Evolutionary conservation across 2,888 invertebrate species (phyloP).

Genomic region (Ochropacha duplaris): DNA sequence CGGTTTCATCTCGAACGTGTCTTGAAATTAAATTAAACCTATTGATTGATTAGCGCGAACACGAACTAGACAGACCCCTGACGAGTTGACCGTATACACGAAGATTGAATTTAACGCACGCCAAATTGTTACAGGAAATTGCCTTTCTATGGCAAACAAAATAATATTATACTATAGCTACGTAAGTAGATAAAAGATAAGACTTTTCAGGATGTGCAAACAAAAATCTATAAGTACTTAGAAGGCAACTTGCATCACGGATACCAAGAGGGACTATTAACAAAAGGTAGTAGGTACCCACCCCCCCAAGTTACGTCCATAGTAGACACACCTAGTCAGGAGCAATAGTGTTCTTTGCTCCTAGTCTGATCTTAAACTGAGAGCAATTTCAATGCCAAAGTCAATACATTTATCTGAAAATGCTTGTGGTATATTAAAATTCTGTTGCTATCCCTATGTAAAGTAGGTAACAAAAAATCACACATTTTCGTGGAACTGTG

Average conservation of each 20-base stretch:
- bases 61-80: constrained; percentile 56
- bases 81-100: constrained; percentile 32
- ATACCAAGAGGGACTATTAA: no score
- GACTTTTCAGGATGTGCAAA: no score
- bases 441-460: background rate
- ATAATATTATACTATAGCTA: background rate
- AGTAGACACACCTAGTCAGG: no score
- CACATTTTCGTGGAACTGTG: background rate
- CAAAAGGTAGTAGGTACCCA: no score
- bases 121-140: constrained; percentile 29
- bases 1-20: background rate
- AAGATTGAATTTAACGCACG: constrained; percentile 44
- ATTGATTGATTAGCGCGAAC: constrained; percentile 60
- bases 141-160: constrained; percentile 10
- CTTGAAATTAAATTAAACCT: constrained; percentile 10
- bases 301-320: no score
- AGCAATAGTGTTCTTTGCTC: no score
- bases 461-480: background rate
- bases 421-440: background rate
- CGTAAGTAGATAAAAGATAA: no score
- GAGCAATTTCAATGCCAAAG: no score
- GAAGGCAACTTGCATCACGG: no score
- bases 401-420: no score
- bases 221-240: no score
- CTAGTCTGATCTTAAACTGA: no score